Evolutionary conservation across 2,888 invertebrate genomes (phyloP), one percentile per base, ranked within the genome.

Genomic region (Parascotia fuliginaria): DNA sequence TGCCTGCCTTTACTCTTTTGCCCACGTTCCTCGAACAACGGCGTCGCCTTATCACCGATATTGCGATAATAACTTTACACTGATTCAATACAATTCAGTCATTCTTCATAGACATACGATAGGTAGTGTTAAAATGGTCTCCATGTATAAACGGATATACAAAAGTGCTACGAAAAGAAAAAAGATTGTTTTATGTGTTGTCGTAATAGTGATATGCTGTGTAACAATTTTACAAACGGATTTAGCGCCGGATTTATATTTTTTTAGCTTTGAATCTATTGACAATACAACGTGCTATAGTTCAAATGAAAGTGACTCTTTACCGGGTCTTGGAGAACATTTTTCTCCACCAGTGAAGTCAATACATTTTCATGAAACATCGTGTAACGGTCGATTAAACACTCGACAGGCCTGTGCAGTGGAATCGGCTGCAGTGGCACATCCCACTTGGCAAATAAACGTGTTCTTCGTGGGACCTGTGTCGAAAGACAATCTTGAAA

Each of bases 401-500:
- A 19, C 42, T 1, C 32, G 53, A 4, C 48, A 54, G 22, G 53
- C 53, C 9, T 54, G 53, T 11, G 31, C 48, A 1, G 33, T 54
- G 1, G 53, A 54, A 22, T 54, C 54, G 6, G 49, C 54, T 3
- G 44, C 54, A 4, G 45, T 24, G 24, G 12, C 34, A 1, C 54
- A 54, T 3, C 39, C 49, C 5, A 13, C 33, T 7, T 45, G 43
- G 43, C 34, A 43, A 19, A 34, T 49, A 9, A 28, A 9, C 6
- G 19, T 49, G 15, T 16, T 43, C 13, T 48, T 48, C 38, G 47
- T 41, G 0, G 55, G 55, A 1, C 62, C 70, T 0, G 45, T 68
- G 7, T 42, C 37, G 6, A 45, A 55, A 15, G 16, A 52, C 0
- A 34, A 27, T 0, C n/a, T 58, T 0, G 12, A 29, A 6, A 13